Evolutionary conservation across 2,113 vertebrate genomes (phyloP).

Genomic region (Toxostoma redivivum): DNA sequence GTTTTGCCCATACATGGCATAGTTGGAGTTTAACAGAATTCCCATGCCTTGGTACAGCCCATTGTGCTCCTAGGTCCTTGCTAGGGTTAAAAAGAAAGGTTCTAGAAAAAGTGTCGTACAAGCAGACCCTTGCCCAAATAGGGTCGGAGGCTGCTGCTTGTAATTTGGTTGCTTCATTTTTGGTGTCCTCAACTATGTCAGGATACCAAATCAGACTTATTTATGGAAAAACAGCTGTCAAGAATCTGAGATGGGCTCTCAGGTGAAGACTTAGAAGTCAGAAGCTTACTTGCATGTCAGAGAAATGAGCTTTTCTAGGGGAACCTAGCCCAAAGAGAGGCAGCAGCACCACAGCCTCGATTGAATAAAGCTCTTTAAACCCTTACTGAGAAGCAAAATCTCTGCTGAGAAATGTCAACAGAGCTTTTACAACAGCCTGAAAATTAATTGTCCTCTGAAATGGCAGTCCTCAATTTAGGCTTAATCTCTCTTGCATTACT

Average conservation of each 20-base stretch:
- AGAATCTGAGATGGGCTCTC: not conserved
- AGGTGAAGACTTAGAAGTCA: not conserved
- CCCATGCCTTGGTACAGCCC: not conserved
- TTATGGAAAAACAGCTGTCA: not conserved
- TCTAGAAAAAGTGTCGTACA: not conserved
- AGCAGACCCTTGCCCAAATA: not conserved
- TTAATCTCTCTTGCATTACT: slow-evolving; percentile 45
- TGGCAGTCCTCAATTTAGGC: slow-evolving; percentile 30
- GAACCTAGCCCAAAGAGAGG: not conserved
- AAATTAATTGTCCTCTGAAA: slow-evolving; percentile 51
- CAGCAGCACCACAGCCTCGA: not conserved
- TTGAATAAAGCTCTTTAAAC: slow-evolving; percentile 3
- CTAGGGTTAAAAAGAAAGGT: not conserved
- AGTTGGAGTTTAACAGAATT: not conserved
- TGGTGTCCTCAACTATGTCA: not conserved
- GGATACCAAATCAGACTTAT: accelerated
- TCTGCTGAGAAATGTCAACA: slow-evolving; percentile 46
- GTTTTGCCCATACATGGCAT: not conserved
- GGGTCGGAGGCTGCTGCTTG: not conserved
- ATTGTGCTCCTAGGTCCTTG: not conserved
- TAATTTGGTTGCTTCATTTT: not conserved
- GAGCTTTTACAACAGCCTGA: not conserved
- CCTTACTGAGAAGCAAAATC: not conserved
- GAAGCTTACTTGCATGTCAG: not conserved
- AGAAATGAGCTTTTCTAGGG: not conserved